A percentile compares a stretch with the other conserved stretches of the same genome.
Evolutionary conservation across 2,888 invertebrate species (phyloP).

Genomic region (Hydroisotoma schaefferi): DNA sequence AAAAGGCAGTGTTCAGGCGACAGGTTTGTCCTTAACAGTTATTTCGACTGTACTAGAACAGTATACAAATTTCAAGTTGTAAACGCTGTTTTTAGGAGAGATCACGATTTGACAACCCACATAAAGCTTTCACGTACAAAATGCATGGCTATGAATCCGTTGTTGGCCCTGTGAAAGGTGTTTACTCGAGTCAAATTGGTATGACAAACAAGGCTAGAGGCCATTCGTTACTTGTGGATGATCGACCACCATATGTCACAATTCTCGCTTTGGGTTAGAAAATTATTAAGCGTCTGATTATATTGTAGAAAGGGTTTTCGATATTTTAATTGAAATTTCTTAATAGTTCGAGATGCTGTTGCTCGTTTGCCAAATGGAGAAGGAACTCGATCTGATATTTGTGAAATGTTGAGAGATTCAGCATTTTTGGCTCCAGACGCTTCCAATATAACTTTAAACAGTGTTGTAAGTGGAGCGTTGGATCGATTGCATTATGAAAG

Average conservation of each 20-base stretch:
- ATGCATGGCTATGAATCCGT: constrained; percentile 82
- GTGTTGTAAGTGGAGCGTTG: constrained; percentile 82
- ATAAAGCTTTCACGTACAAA: constrained; percentile 84
- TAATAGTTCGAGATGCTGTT: constrained; percentile 80
- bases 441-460: constrained; percentile 65
- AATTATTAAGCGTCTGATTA: constrained; percentile 37
- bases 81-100: constrained; percentile 58
- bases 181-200: constrained; percentile 57
- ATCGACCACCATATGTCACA: constrained; percentile 84
- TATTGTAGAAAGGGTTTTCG: neutral
- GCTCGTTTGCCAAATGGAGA: constrained; percentile 91
- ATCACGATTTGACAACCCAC: constrained; percentile 78
- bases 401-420: constrained; percentile 76
- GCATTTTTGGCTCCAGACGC: constrained; percentile 59
- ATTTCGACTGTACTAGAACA: too few species aligned
- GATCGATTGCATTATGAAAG: constrained; percentile 76
- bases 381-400: constrained; percentile 85
- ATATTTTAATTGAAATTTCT: constrained; percentile 2
- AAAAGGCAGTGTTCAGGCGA: constrained; percentile 68
- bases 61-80: neutral
- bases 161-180: constrained; percentile 77
- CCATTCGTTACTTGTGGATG: constrained; percentile 75
- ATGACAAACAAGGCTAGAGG: constrained; percentile 65
- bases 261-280: constrained; percentile 76
- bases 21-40: constrained; percentile 47